Percentiles rank a stretch among this genome's conserved stretches.
Conservation (phyloP, 2,797 vertebrate species). For the Allobates femoralis region DNA sequence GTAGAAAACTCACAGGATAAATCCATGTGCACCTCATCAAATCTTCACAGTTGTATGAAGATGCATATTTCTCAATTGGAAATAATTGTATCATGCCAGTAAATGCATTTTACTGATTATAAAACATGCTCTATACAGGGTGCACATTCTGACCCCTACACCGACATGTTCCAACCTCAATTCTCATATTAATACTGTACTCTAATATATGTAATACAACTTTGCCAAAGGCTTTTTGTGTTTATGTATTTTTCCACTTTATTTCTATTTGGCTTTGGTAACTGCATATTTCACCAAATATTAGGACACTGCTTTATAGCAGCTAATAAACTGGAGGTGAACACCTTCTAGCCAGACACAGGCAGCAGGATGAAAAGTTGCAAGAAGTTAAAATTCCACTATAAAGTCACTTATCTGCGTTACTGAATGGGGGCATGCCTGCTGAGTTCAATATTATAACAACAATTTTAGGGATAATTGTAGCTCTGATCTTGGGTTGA, state of each 20-base stretch:
- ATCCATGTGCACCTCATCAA: conserved; percentile 12
- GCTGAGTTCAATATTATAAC: not conserved
- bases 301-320: not conserved
- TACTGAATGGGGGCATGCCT: not conserved
- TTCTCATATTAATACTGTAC: not conserved
- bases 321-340: not conserved
- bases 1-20: not conserved
- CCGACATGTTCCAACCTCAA: not conserved
- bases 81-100: conserved; percentile 4
- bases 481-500: not conserved
- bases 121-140: not conserved
- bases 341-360: not conserved
- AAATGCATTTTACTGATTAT: conserved; percentile 8
- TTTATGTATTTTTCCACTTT: not conserved
- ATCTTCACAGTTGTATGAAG: conserved; percentile 2
- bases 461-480: not conserved
- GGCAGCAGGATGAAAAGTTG: not conserved
- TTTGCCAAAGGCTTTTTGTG: too few species aligned
- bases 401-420: not conserved
- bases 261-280: not conserved
- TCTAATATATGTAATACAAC: not conserved
- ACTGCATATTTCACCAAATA: not conserved
- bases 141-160: not conserved
- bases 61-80: conserved; percentile 1
- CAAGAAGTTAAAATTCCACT: not conserved